These are phyloP conservation scores for Eupithecia inturbata DNA, from an alignment of 2,888 invertebrate genomes.

Conservation along the genomic window DNA sequence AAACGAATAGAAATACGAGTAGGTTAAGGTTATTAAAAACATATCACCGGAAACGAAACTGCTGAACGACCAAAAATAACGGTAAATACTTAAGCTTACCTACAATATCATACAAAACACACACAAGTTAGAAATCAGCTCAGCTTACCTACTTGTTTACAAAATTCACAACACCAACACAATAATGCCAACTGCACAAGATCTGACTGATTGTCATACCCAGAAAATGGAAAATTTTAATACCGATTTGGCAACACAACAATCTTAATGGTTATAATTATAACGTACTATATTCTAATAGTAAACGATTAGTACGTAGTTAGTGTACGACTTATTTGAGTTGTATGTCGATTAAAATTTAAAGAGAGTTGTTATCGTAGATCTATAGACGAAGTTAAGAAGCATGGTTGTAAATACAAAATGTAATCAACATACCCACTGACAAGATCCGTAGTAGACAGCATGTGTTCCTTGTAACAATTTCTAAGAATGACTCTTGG, in stretches of 20 bases:
- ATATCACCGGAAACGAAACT: background rate
- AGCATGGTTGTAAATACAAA: conserved; percentile 1
- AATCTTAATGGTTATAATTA: no score
- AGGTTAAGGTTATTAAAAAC: background rate
- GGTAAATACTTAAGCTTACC: background rate
- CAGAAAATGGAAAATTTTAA: background rate
- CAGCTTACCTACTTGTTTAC: background rate
- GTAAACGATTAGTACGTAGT: no score
- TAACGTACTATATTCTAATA: no score
- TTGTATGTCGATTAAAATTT: background rate
- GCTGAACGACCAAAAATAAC: background rate
- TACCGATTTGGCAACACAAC: background rate
- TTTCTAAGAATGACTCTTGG: conserved; percentile 29
- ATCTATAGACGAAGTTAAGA: background rate
- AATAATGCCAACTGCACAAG: background rate
- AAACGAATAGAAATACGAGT: background rate
- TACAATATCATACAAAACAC: background rate
- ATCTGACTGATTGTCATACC: background rate
- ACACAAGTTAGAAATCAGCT: background rate
- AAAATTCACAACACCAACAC: background rate
- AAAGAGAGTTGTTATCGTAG: background rate
- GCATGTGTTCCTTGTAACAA: conserved; percentile 34
- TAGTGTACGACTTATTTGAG: no score
- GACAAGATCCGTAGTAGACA: conserved; percentile 16
- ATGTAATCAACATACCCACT: conserved; percentile 13